Evolutionary conservation across 2,113 vertebrate species (phyloP).

Genomic region (Pristiophorus japonicus): DNA sequence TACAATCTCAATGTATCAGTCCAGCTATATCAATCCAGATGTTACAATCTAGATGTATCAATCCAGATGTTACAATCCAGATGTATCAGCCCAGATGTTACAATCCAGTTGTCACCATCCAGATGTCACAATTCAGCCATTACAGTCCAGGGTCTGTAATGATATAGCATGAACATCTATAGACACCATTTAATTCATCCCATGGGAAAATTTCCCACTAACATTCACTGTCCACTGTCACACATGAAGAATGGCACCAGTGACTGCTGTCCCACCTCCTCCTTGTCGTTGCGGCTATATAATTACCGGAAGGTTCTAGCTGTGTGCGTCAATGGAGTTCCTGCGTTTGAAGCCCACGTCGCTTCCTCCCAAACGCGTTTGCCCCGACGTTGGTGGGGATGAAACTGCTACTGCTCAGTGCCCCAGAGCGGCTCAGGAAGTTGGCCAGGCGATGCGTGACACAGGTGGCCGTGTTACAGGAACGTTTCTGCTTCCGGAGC

Average conservation of each 20-base stretch:
- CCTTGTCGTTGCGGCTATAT: not conserved
- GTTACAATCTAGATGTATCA: too few species aligned
- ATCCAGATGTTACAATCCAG: too few species aligned
- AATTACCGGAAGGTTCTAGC: too few species aligned
- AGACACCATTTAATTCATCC: too few species aligned
- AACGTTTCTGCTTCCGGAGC: not conserved
- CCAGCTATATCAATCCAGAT: too few species aligned
- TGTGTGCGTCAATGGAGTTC: not conserved
- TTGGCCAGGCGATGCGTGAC: conserved; percentile 15
- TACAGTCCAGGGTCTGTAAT: not conserved
- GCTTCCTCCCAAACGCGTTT: not conserved
- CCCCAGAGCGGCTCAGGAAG: conserved; percentile 9
- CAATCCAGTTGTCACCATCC: too few species aligned
- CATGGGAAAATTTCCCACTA: not conserved
- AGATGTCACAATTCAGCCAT: too few species aligned
- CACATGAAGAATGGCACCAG: not conserved
- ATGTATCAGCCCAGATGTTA: too few species aligned
- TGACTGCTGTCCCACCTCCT: not conserved
- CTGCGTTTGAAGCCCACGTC: not conserved
- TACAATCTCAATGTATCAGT: too few species aligned
- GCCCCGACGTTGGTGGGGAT: not conserved
- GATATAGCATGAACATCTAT: too few species aligned
- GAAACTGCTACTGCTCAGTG: not conserved
- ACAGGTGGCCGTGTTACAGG: not conserved
- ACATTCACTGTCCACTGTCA: not conserved